Evolutionary conservation across 2,888 invertebrate genomes (phyloP), one percentile per base, ranked within the genome.

Genomic region (Stegana nigrithorax): DNA sequence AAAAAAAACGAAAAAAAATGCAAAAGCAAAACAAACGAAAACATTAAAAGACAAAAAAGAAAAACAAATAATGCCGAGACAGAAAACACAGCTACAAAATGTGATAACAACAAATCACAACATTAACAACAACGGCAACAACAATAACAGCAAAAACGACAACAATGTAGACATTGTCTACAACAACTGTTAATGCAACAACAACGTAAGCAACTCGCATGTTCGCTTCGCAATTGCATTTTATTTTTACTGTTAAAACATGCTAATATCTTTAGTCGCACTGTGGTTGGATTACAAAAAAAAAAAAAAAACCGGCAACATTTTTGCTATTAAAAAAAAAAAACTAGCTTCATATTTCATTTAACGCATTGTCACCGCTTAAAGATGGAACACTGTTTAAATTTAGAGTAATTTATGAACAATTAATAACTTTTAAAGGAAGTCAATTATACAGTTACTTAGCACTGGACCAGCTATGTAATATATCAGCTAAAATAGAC

Each of bases 21-120:
- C 64, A 66, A 66, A 68, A 50, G 50, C 19, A 45, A 21, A 62
- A 27, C 29, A 42, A 47, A 36, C n/a, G 62, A 55, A 27, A 17
- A 45, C 45, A 45, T 19, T 2, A 17, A 36, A n/a, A 7, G 36
- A 36, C 10, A 36, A 32, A 1, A 32, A n/a, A 32, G 1, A 1
- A 3, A 32, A 10, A 36, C 12, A 36, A 3, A 36, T n/a, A 36
- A 36, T 2, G 10, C 10, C 10, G 36, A 10, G n/a, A 36, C n/a
- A 7, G 36, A 7, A 47, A 14, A 12, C 10, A 26, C n/a, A 51
- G 10, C 47, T 14, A 17, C 10, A 23, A 51, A 23, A 55, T 55
- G 62, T 61, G 66, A 67, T 73, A 71, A 66, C 36, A 62, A 61
- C 36, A 67, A 67, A 66, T 65, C 58, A 63, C 59, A 59, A 68